These are phyloP conservation scores for Odontothrips loti DNA, from an alignment of 2,888 invertebrate genomes.

Conservation along the genomic window DNA sequence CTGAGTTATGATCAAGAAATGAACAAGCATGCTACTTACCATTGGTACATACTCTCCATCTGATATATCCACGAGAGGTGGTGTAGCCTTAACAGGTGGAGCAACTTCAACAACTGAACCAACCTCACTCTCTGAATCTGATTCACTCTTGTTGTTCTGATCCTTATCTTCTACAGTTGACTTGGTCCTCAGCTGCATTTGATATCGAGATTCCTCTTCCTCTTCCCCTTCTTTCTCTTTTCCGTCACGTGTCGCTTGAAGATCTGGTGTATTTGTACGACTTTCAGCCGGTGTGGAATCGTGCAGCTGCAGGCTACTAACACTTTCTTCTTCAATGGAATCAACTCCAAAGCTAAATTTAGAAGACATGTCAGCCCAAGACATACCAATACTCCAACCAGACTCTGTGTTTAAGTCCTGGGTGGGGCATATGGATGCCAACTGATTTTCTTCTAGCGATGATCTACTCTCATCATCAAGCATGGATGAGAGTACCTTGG, in stretches of 20 bases:
- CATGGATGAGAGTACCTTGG: not conserved
- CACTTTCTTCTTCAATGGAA: constrained; percentile 5
- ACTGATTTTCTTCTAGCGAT: not conserved
- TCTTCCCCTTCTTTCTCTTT: not conserved
- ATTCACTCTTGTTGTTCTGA: not conserved
- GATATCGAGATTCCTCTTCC: not conserved
- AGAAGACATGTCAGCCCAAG: constrained; percentile 10
- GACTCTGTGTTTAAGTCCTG: not conserved
- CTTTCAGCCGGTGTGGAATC: not conserved
- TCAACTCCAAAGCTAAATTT: not conserved
- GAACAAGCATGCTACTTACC: not conserved
- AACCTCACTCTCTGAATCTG: not conserved
- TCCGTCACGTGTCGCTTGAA: not conserved
- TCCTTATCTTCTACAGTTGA: not conserved
- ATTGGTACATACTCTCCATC: not conserved
- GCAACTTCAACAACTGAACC: not conserved
- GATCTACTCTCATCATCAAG: not conserved
- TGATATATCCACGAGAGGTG: not conserved
- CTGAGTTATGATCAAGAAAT: not conserved
- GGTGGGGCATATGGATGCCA: not conserved
- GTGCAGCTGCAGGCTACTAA: not conserved
- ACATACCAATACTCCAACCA: constrained; percentile 3
- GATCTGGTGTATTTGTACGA: not conserved
- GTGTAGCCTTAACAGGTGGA: not conserved
- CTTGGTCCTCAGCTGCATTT: not conserved